Base-by-base conservation (phyloP, 2,113 vertebrate species). In the Microtus pennsylvanicus region DNA sequence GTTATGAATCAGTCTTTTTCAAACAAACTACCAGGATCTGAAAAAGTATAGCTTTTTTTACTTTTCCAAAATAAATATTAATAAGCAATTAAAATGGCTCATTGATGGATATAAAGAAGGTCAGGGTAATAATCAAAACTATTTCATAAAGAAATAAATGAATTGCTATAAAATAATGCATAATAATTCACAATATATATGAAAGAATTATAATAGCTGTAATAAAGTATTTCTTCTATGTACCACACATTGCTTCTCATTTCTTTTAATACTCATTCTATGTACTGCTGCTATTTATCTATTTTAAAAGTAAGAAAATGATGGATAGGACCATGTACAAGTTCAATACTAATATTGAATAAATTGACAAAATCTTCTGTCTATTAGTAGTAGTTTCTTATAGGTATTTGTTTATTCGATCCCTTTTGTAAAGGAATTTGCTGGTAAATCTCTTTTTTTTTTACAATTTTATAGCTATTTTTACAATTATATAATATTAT, bases 401-500 rank as follows among this genome's bases (percentile, higher is more conserved):
- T 2, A 63, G 8, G 16, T 30, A 13, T n/a, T 45, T 65, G 1
- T 19, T 85, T 28, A 65, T 33, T 33, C 1, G 45, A 11, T 30
- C 3, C 14, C 26, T 24, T 19, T 45, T 3, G 0, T 19, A 55
- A 67, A 21, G 0, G 7, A 42, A 42, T 0, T 65, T 33, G 26
- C 7, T 65, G 1, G 2, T 42, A 11, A 85, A 33, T 45, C 42
- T 28, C 12, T 28, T 8, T 26, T 63, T 26, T 63, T 65, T 85
- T 85, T 58, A 74, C 1, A n/a, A 11, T 12, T 42, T 21, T 52
- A 74, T 75, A 61, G 2, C 42, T 61, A 74, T 30, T 75, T 75
- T 61, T 61, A 58, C 1, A 58, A 58, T 58, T 58, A 21, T 21
- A 58, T 58, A 58, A 21, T 19, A 58, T 58, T 58, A 58, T 21